A percentile compares a stretch with the other conserved stretches of the same genome.
Conservation (phyloP, 2,797 vertebrate species). For the Varecia variegata region DNA sequence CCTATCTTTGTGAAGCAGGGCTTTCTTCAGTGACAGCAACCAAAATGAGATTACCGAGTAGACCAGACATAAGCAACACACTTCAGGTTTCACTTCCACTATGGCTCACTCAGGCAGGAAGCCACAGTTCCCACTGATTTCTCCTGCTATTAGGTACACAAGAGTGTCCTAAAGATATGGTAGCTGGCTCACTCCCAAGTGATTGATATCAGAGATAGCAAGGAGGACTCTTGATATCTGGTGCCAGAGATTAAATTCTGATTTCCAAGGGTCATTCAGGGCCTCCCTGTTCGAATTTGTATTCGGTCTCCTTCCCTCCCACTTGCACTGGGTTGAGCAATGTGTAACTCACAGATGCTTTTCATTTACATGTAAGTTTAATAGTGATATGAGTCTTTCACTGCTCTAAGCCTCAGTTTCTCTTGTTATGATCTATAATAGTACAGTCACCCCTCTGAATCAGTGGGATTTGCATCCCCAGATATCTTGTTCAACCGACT, state of each 20-base stretch:
- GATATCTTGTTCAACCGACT: neutral
- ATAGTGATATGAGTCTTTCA: neutral
- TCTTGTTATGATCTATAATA: neutral
- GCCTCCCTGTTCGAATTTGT: neutral
- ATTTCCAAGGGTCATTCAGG: neutral
- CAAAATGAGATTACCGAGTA: no score
- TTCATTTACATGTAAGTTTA: neutral
- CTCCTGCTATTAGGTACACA: neutral
- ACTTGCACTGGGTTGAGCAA: neutral
- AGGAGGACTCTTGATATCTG: neutral
- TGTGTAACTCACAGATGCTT: neutral
- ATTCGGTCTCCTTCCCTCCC: neutral
- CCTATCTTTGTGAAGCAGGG: no score
- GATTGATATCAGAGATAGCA: neutral
- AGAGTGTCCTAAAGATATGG: neutral
- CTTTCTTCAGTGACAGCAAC: no score
- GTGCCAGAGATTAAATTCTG: neutral
- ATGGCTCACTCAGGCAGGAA: neutral
- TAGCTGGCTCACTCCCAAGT: neutral
- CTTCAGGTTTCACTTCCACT: neutral
- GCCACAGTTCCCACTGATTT: neutral
- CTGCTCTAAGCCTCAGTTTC: neutral
- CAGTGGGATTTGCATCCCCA: neutral
- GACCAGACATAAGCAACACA: no score
- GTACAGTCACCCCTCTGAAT: neutral